These are phyloP conservation scores for Mus spicilegus DNA, from an alignment of 2,113 vertebrate genomes.

Conservation along the genomic window DNA sequence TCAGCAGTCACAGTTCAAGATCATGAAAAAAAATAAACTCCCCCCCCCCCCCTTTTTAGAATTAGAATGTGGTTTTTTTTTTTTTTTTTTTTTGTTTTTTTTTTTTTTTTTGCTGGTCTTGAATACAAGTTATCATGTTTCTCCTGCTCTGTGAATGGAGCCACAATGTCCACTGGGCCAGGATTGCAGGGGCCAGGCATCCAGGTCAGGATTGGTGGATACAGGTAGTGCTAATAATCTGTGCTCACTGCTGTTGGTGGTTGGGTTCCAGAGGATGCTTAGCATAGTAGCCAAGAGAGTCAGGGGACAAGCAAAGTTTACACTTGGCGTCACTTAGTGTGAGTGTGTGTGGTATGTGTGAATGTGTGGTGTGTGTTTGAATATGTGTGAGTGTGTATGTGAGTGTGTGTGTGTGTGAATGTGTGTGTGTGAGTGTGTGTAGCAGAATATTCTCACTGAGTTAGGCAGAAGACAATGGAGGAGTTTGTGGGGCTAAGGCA, in stretches of 20 bases:
- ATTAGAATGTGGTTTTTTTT: neutral
- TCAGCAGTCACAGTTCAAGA: slow-evolving; percentile 31
- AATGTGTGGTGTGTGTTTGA: too few relatives aligned
- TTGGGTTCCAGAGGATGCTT: neutral
- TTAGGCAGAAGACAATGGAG: neutral
- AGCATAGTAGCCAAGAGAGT: neutral
- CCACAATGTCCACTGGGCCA: neutral
- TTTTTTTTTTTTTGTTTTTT: slow-evolving; percentile 5
- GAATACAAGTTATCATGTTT: neutral
- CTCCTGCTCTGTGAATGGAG: neutral
- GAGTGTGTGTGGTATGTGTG: too few relatives aligned
- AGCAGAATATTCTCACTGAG: neutral
- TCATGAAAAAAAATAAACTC: neutral
- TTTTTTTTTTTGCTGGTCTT: neutral
- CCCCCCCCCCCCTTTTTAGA: neutral
- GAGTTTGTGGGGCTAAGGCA: neutral
- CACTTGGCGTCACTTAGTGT: neutral
- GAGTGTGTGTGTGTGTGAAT: too few relatives aligned
- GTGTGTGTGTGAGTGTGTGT: neutral
- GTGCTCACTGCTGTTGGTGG: neutral
- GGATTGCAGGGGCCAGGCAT: neutral
- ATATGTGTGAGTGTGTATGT: too few relatives aligned
- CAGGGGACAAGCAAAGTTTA: neutral
- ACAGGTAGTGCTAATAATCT: neutral
- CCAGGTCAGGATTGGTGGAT: neutral